Evolutionary conservation across 2,113 vertebrate genomes (phyloP).

Genomic region (Rhinoptilus africanus): DNA sequence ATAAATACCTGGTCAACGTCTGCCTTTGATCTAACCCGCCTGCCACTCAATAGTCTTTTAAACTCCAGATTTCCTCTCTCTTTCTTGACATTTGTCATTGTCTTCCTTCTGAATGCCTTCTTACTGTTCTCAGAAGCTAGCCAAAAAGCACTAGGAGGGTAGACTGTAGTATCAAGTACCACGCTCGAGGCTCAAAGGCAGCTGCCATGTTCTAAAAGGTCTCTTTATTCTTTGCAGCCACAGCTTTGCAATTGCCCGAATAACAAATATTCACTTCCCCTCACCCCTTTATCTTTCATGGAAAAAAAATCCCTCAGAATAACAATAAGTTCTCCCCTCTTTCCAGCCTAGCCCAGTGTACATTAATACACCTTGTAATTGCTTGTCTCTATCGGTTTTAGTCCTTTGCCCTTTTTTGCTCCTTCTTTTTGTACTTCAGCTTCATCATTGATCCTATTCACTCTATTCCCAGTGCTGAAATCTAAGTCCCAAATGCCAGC

Average conservation of each 20-base stretch:
- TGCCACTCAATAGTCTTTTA: conserved; percentile 80
- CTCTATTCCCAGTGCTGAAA: conserved; percentile 81
- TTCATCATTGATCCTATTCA: conserved; percentile 73
- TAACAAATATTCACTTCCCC: conserved; percentile 68
- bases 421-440: conserved; percentile 72
- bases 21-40: conserved; percentile 78
- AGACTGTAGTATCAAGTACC: conserved; percentile 80
- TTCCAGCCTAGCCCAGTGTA: conserved; percentile 24
- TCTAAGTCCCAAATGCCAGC: conserved; percentile 77
- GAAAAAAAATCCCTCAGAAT: neutral
- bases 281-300: conserved; percentile 43
- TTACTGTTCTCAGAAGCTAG: conserved; percentile 73
- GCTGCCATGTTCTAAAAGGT: conserved; percentile 76
- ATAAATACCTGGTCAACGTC: conserved; percentile 74
- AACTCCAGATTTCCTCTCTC: conserved; percentile 68
- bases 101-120: conserved; percentile 74
- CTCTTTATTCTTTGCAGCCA: conserved; percentile 75
- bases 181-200: conserved; percentile 68
- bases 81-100: conserved; percentile 77
- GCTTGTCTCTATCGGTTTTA: conserved; percentile 69
- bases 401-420: conserved; percentile 70
- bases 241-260: conserved; percentile 52
- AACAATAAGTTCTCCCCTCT: conserved; percentile 63
- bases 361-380: conserved; percentile 78
- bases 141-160: conserved; percentile 57